Evolutionary conservation across 2,797 vertebrate genomes (phyloP).

Genomic region (Oceanodroma leucorhoa): DNA sequence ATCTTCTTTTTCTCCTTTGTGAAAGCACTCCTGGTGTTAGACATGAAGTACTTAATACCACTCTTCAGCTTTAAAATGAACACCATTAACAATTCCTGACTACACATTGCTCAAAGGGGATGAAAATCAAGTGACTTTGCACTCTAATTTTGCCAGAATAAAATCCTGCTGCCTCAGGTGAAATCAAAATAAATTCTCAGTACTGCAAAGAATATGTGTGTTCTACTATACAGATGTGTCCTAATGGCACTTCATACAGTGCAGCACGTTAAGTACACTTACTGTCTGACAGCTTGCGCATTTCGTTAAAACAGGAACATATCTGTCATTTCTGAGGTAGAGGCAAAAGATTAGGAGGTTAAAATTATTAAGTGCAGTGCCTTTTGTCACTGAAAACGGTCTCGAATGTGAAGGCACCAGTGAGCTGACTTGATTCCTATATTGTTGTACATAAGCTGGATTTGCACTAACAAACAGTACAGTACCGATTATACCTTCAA

Average conservation of each 20-base stretch:
- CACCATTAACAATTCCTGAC: not conserved
- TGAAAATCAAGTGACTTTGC: not conserved
- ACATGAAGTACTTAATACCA: not conserved
- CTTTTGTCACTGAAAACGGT: not conserved
- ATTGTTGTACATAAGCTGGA: slow-evolving; percentile 17
- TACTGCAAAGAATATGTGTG: not conserved
- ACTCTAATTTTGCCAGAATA: slow-evolving; percentile 7
- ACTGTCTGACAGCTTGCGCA: not conserved
- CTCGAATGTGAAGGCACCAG: not conserved
- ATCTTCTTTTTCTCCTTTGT: not conserved
- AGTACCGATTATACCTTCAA: slow-evolving; percentile 32
- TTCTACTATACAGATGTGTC: not conserved
- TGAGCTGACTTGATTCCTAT: not conserved
- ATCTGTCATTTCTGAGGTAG: not conserved
- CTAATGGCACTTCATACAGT: not conserved
- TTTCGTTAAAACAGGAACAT: not conserved
- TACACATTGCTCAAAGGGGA: not conserved
- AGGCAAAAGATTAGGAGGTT: not conserved
- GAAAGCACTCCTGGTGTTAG: not conserved
- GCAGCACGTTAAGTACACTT: not conserved
- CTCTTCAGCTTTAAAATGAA: slow-evolving; percentile 11
- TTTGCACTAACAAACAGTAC: slow-evolving; percentile 19
- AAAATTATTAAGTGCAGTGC: not conserved
- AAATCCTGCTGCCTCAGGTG: not conserved
- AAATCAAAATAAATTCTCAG: slow-evolving; percentile 17